Percentiles rank a stretch among this genome's conserved stretches.
Conservation (phyloP, 2,113 vertebrate genomes). For the Phrynocephalus versicolor region DNA sequence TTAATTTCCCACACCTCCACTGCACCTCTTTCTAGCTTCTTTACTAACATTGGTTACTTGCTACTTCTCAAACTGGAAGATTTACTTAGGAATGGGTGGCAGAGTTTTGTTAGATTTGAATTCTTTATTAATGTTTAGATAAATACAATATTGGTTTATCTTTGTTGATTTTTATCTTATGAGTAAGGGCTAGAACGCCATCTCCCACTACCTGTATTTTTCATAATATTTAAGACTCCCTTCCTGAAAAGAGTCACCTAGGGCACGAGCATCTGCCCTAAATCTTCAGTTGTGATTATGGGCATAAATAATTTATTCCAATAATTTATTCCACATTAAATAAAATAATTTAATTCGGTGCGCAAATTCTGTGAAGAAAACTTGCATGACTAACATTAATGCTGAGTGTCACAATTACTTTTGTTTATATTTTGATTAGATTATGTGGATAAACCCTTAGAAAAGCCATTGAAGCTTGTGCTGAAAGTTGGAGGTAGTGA, state of each 20-base stretch:
- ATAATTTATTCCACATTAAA: too few relatives aligned
- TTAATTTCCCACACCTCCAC: not conserved
- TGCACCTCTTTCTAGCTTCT: not conserved
- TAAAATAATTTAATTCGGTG: too few relatives aligned
- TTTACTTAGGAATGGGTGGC: not conserved
- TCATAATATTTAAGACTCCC: not conserved
- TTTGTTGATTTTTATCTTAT: not conserved
- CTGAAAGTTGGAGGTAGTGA: constrained; percentile 97
- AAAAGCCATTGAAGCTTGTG: constrained; percentile 94
- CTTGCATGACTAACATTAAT: not conserved
- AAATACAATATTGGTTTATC: not conserved
- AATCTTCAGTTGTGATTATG: not conserved
- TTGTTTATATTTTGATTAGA: constrained; percentile 69
- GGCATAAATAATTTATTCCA: not conserved
- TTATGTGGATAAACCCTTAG: constrained; percentile 89
- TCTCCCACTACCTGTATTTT: too few relatives aligned
- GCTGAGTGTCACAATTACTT: not conserved
- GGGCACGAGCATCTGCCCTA: not conserved
- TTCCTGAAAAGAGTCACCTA: not conserved
- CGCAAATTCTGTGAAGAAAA: not conserved
- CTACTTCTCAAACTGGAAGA: not conserved
- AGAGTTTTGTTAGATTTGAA: not conserved
- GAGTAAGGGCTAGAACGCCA: not conserved
- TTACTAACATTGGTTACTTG: not conserved
- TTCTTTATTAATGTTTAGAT: not conserved